phyloP scores from a whole-genome alignment of 1,140 invertebrate genomes.

The Rhyzopertha dominica region DNA sequence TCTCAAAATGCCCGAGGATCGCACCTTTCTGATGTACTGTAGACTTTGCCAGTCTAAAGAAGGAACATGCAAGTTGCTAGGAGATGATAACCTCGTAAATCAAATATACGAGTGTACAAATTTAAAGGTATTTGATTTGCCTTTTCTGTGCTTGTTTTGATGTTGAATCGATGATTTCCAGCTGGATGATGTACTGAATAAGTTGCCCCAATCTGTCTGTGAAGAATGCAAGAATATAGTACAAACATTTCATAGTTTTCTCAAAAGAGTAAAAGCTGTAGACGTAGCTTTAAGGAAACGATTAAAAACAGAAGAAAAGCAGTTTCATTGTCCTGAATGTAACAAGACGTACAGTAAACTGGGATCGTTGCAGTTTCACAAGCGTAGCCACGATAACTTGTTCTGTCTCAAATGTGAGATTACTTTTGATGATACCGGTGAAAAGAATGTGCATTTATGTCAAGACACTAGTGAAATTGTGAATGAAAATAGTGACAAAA shows the following conservation, averaged over 20 bases:
- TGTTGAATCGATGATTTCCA: slow-evolving; percentile 7
- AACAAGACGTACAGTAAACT: slow-evolving; percentile 5
- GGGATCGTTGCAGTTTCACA: slow-evolving; percentile 6
- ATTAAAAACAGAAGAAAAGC: background rate
- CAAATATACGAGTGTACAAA: slow-evolving; percentile 4
- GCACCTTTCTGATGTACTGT: too few relatives aligned
- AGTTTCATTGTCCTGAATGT: slow-evolving; percentile 8
- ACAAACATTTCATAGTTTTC: slow-evolving; percentile 9
- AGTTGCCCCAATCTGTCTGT: slow-evolving; percentile 17
- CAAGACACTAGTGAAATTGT: background rate
- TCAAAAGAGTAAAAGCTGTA: slow-evolving; percentile 12
- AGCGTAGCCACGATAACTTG: slow-evolving; percentile 9
- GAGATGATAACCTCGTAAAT: slow-evolving; percentile 2
- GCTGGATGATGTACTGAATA: slow-evolving; percentile 16
- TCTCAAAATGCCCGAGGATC: too few relatives aligned
- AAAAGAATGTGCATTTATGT: slow-evolving; percentile 9
- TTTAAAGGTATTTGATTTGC: background rate
- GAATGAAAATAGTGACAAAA: background rate
- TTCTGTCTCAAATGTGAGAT: slow-evolving; percentile 9
- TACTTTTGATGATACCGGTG: slow-evolving; percentile 10
- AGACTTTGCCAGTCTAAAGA: background rate
- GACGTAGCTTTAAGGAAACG: slow-evolving; percentile 8
- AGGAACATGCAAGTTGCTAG: slow-evolving; percentile 1
- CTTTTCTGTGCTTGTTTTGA: background rate
- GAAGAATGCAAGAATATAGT: slow-evolving; percentile 16